These are phyloP conservation scores for Erythrocercus mccallii DNA, from an alignment of 2,113 vertebrate species.

Conservation along the genomic window DNA sequence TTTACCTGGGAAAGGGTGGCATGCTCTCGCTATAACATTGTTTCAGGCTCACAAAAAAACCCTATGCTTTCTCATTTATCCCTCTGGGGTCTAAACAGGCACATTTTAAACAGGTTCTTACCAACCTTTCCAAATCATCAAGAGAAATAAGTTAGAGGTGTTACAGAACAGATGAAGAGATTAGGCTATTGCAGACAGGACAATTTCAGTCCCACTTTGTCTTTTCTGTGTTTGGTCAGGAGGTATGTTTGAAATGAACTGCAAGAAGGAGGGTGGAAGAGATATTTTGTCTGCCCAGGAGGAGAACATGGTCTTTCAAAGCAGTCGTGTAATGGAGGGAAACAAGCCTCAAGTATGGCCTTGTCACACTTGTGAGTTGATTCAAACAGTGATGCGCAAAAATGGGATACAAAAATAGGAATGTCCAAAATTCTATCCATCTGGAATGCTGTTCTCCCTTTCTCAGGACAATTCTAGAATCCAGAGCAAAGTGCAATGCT, in stretches of 20 bases:
- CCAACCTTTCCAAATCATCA: background rate
- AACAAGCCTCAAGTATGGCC: background rate
- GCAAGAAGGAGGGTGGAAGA: background rate
- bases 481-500: background rate
- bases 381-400: background rate
- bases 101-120: background rate
- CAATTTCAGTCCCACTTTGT: background rate
- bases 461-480: background rate
- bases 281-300: rapidly evolving
- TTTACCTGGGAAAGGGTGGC: background rate
- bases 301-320: background rate
- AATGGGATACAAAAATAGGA: background rate
- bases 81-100: background rate
- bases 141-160: background rate
- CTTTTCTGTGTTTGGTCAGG: background rate
- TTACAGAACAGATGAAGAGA: background rate
- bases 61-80: background rate
- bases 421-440: background rate
- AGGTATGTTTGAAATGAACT: background rate
- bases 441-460: background rate
- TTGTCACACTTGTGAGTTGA: background rate
- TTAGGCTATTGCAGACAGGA: background rate
- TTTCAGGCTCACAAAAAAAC: background rate
- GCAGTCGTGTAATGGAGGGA: rapidly evolving
- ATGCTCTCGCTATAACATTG: background rate